Conservation (phyloP, 2,113 vertebrate genomes). For the Nyctibius bracteatus region DNA sequence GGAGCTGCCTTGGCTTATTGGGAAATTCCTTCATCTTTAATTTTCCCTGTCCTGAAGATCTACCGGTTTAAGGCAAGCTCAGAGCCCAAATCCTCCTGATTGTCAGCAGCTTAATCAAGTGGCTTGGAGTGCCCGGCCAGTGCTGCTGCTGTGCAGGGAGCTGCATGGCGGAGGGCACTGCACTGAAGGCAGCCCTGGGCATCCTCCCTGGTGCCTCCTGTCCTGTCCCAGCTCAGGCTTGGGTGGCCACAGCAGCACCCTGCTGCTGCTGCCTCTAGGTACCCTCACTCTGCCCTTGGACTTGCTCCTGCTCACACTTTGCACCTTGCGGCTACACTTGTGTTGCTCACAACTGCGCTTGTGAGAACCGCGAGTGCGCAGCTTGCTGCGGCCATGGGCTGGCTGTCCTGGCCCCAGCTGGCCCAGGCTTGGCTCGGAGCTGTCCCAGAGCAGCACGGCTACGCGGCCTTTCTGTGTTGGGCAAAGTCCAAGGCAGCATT, state of each 20-base stretch:
- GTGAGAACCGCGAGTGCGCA: rapidly evolving
- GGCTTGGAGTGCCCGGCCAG: not conserved
- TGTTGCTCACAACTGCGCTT: not conserved
- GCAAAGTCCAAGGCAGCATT: not conserved
- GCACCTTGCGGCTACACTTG: not conserved
- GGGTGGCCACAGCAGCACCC: not conserved
- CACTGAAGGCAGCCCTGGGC: not conserved
- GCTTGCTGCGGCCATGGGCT: not conserved
- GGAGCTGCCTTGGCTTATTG: conserved; percentile 19
- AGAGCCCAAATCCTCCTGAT: conserved; percentile 5
- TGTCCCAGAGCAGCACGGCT: not conserved
- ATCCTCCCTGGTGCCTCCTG: not conserved
- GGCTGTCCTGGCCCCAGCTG: not conserved
- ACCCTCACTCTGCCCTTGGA: not conserved
- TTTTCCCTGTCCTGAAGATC: conserved; percentile 36
- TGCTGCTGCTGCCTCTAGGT: not conserved
- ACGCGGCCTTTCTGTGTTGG: rapidly evolving
- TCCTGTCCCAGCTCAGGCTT: not conserved
- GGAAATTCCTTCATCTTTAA: conserved; percentile 56
- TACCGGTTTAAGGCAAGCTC: conserved; percentile 47
- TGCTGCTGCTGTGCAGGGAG: not conserved
- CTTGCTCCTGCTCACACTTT: not conserved
- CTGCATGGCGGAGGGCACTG: not conserved
- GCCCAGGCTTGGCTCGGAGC: not conserved
- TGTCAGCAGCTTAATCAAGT: conserved; percentile 35